phyloP scores from a whole-genome alignment of 2,113 vertebrate genomes.

The Cheilinus undulatus region DNA sequence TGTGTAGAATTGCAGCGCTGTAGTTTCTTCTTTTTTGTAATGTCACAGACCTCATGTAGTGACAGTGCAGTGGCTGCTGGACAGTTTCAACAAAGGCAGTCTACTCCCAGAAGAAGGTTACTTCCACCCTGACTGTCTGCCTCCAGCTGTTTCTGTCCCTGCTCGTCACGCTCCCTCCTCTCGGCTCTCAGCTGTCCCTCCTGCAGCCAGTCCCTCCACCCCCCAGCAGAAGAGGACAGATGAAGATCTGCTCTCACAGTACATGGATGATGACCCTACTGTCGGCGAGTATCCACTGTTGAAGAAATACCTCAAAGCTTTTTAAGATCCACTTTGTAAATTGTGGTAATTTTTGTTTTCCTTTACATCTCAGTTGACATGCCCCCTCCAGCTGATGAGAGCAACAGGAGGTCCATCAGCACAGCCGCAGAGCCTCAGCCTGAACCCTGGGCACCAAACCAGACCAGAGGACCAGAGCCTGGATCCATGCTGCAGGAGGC shows the following conservation, averaged over 20 bases:
- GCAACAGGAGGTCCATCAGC: slow-evolving; percentile 50
- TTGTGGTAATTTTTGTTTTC: neutral
- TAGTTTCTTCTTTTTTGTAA: neutral
- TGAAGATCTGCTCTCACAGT: slow-evolving; percentile 93
- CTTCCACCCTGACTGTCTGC: slow-evolving; percentile 87
- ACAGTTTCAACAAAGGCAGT: slow-evolving; percentile 88
- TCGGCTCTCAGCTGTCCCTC: slow-evolving; percentile 63
- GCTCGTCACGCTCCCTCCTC: slow-evolving; percentile 53
- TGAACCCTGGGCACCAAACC: slow-evolving; percentile 47
- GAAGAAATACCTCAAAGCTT: fast-evolving
- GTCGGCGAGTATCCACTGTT: slow-evolving; percentile 79
- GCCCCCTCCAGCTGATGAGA: slow-evolving; percentile 43
- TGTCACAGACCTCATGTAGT: slow-evolving; percentile 89
- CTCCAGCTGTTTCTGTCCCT: slow-evolving; percentile 80
- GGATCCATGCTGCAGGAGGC: slow-evolving; percentile 70
- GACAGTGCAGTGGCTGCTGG: slow-evolving; percentile 92
- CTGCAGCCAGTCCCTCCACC: slow-evolving; percentile 56
- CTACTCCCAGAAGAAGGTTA: slow-evolving; percentile 88
- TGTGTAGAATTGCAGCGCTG: no score
- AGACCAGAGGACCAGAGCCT: slow-evolving; percentile 49
- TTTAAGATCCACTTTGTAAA: neutral
- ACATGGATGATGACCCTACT: slow-evolving; percentile 85
- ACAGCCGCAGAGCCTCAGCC: slow-evolving; percentile 7
- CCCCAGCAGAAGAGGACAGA: slow-evolving; percentile 78
- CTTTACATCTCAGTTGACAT: slow-evolving; percentile 68